phyloP scores from a whole-genome alignment of 1,140 invertebrate genomes.

The Idris sp. region DNA sequence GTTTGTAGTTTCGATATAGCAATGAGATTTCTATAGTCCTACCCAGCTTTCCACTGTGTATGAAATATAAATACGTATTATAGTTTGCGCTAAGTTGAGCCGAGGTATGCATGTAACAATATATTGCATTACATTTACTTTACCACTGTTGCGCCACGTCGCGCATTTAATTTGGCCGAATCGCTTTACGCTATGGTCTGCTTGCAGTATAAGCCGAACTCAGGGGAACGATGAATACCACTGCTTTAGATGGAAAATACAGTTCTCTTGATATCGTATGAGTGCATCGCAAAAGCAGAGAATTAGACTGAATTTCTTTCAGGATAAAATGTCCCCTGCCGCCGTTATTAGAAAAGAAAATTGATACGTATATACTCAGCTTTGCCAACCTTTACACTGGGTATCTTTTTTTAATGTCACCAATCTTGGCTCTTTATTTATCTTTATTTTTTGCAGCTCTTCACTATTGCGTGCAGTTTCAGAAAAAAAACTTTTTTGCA shows the following conservation, averaged over 20 bases:
- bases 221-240: conserved; percentile 62
- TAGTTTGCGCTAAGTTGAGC: conserved; percentile 44
- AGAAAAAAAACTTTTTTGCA: conserved; percentile 1
- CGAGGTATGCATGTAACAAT: conserved; percentile 60
- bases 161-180: conserved; percentile 68
- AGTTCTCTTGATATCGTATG: conserved; percentile 58
- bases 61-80: conserved; percentile 61
- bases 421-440: conserved; percentile 19
- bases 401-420: conserved; percentile 42
- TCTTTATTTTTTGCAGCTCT: too few relatives aligned
- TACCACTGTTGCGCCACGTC: conserved; percentile 43
- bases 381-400: conserved; percentile 22
- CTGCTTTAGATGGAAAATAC: conserved; percentile 60
- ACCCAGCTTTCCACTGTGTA: conserved; percentile 33
- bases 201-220: conserved; percentile 47
- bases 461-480: too few relatives aligned
- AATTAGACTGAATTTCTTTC: conserved; percentile 56
- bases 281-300: conserved; percentile 47
- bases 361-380: conserved; percentile 42
- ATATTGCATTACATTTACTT: conserved; percentile 57
- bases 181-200: conserved; percentile 62
- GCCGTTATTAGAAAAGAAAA: conserved; percentile 41
- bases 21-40: conserved; percentile 41
- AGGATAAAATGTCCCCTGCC: conserved; percentile 39
- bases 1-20: conserved; percentile 46